Evolutionary conservation across 1,140 invertebrate genomes (phyloP).

Genomic region (Brachionus rubens): DNA sequence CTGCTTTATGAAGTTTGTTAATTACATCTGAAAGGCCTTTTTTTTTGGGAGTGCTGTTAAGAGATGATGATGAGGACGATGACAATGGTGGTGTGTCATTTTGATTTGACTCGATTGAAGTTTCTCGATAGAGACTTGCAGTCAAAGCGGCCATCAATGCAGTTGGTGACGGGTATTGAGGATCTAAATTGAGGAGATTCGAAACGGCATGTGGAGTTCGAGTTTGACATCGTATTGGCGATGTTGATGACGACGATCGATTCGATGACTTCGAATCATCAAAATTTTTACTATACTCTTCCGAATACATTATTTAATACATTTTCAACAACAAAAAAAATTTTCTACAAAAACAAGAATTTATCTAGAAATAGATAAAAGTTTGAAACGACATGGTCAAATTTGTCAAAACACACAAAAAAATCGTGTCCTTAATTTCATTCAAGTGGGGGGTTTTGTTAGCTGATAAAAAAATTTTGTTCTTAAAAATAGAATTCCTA

Average conservation of each 20-base stretch:
- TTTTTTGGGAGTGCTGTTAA: conserved; percentile 4
- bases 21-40: conserved; percentile 42
- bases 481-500: not conserved
- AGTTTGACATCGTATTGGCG: not conserved
- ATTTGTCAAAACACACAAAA: not conserved
- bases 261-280: no score
- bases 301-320: not conserved
- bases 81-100: conserved; percentile 34
- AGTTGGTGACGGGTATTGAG: not conserved
- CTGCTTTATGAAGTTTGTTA: conserved; percentile 29
- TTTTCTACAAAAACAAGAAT: not conserved
- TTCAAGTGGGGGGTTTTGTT: not conserved
- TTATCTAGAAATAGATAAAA: not conserved
- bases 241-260: not conserved
- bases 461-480: conserved; percentile 1
- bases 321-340: not conserved
- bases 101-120: not conserved
- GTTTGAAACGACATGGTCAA: conserved; percentile 28
- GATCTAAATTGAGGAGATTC: not conserved
- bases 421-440: conserved; percentile 9
- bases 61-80: not conserved
- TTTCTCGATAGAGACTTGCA: not conserved
- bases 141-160: not conserved
- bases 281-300: not conserved
- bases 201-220: not conserved